Percentiles rank a stretch among this genome's conserved stretches.
These are phyloP conservation scores for Brotula barbata DNA, from an alignment of 2,797 vertebrate species.

Conservation along the genomic window DNA sequence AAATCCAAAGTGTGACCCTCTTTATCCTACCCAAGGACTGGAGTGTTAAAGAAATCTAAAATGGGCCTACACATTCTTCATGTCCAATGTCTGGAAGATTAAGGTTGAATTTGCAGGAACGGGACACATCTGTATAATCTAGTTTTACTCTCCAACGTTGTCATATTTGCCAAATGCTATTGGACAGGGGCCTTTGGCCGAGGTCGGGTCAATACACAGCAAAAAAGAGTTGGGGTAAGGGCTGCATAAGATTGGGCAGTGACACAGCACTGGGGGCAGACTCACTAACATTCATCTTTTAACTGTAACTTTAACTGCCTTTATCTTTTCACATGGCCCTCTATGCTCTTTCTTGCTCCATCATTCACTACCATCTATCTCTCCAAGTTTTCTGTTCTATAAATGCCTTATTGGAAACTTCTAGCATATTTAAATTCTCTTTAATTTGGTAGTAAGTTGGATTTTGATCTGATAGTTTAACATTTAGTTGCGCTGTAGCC, in stretches of 20 bases:
- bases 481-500: background rate
- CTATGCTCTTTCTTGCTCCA: background rate
- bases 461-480: conserved; percentile 12
- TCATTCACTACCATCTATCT: background rate
- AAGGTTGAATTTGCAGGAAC: conserved; percentile 36
- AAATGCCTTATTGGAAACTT: too few relatives aligned
- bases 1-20: conserved; percentile 18
- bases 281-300: conserved; percentile 34
- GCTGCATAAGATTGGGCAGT: conserved; percentile 21
- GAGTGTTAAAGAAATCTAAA: conserved; percentile 37
- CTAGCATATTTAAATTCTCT: background rate
- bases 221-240: background rate
- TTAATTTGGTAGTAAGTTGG: background rate
- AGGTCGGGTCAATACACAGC: conserved; percentile 28
- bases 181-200: conserved; percentile 53
- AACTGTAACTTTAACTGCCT: conserved; percentile 8
- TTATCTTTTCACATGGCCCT: conserved; percentile 17
- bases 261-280: conserved; percentile 23
- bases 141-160: conserved; percentile 66
- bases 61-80: conserved; percentile 39
- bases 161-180: conserved; percentile 65
- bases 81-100: conserved; percentile 62
- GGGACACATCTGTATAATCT: conserved; percentile 55
- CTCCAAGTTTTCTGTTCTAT: too few relatives aligned
- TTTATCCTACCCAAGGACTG: background rate